Base-by-base conservation (phyloP, 2,888 invertebrate genomes). In the Eueremaeus valkanovi region DNA sequence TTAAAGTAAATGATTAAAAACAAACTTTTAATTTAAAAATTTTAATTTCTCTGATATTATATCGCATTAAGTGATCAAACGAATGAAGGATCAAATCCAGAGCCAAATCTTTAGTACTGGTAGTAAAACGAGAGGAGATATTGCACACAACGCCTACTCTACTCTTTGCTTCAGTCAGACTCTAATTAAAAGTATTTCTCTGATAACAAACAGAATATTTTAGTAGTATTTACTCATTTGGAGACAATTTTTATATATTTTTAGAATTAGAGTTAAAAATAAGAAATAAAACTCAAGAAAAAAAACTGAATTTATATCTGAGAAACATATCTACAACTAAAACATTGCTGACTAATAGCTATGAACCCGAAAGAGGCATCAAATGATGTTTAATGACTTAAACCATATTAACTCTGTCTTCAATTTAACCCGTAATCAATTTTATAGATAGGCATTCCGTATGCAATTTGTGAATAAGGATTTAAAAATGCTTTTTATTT, bases 121-220 rank as follows among this genome's bases (percentile, higher is more conserved):
- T 18, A 45, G 45, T 36, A 11, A 45, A 18, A 16, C 16, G 45
- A 45, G 16, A 45, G 45, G 45, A 45, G 45, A 45, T 45, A 58
- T 58, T 9, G 58, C 31, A 58, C 58, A 29, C 21, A 31, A 58
- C 58, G 58, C 58, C 58, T 58, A 58, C 58, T 58, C 31, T 13
- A 13, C 21, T 58, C 31, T 31, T 18, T 11, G 16, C 45, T 45
- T n/a, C n/a, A n/a, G n/a, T n/a, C n/a, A n/a, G n/a, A n/a, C n/a
- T n/a, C n/a, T n/a, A n/a, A n/a, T n/a, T n/a, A n/a, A n/a, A n/a
- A n/a, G n/a, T n/a, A n/a, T n/a, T n/a, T n/a, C n/a, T n/a, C n/a
- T n/a, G n/a, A n/a, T n/a, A n/a, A n/a, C n/a, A n/a, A n/a, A n/a
- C n/a, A n/a, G n/a, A n/a, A n/a, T n/a, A n/a, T n/a, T n/a, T n/a